Conservation (phyloP, 2,888 invertebrate genomes). For the Trichopoda pennipes region DNA sequence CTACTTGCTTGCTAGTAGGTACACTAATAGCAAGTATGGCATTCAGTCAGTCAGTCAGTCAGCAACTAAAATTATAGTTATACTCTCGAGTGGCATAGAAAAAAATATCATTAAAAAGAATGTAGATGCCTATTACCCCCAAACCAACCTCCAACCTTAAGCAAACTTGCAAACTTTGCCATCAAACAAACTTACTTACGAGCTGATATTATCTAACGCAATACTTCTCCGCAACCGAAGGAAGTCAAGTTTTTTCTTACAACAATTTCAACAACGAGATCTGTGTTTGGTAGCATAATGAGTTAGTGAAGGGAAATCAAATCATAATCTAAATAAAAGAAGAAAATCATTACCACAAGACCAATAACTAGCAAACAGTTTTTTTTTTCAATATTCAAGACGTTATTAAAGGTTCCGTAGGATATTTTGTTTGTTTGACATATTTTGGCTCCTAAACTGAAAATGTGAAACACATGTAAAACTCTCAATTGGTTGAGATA, state of each 20-base stretch:
- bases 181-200: conserved; percentile 51
- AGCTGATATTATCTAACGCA: conserved; percentile 44
- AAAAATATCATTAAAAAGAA: conserved; percentile 42
- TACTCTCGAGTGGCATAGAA: background rate
- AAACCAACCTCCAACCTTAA: conserved; percentile 54
- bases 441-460: no score
- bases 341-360: no score
- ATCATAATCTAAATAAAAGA: no score
- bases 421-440: no score
- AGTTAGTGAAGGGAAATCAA: no score
- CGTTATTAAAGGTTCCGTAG: no score
- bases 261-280: conserved; percentile 26
- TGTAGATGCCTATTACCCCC: conserved; percentile 35
- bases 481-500: no score
- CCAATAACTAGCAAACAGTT: no score
- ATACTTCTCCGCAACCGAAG: conserved; percentile 40
- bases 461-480: no score
- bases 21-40: conserved; percentile 6
- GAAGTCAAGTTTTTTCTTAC: conserved; percentile 31
- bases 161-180: conserved; percentile 34
- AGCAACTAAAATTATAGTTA: conserved; percentile 45
- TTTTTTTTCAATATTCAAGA: no score
- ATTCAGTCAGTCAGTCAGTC: conserved; percentile 33
- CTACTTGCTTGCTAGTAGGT: conserved; percentile 5
- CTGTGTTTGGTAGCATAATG: background rate